Evolutionary conservation across 2,888 invertebrate genomes (phyloP), one percentile per base, ranked within the genome.

Genomic region (Girardia tigrina): DNA sequence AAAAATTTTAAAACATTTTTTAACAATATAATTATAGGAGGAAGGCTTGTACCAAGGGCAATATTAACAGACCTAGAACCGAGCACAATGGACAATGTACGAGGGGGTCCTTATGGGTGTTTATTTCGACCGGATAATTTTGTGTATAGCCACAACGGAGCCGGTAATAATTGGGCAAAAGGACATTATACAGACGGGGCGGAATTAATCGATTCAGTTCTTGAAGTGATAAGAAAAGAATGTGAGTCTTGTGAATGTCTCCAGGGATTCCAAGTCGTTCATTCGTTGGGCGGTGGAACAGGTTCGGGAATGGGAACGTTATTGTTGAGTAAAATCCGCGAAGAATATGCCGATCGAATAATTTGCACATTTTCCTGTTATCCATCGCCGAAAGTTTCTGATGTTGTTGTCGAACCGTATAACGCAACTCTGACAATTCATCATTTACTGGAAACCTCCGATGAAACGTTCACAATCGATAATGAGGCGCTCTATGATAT

Each of bases 311-410:
- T 73, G 26, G 73, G 73, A 27, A 70, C 73, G 36, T 20, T 73
- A 20, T 4, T 73, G 14, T 28, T 73, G n/a, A n/a, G n/a, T 14
- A 73, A 73, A 36, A 73, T 73, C 6, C 29, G 14, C 6, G 73
- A 73, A 2, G 73, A 73, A 73, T 73, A 12, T 73, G 4, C 71
- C 14, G 82, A 82, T 79, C 79, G 82, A 75, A 94, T 94, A 81
- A 94, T 94, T 94, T 92, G 91, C 88, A 94, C 94, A 83, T 94
- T 92, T 87, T 92, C 92, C 78, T 92, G 94, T 78, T 89, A 93
- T 88, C 84, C 92, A 28, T 91, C 90, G 8, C 90, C 91, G 16
- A 91, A 91, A 87, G 84, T 84, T 20, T 56, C 56, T 56, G 56
- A 56, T 56, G 56, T n/a, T 20, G 56, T 56, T 56, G 56, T 56